Percentiles rank a stretch among this genome's conserved stretches.
Evolutionary conservation across 1,140 invertebrate genomes (phyloP).

Genomic region (Zaprionus camerounensis): DNA sequence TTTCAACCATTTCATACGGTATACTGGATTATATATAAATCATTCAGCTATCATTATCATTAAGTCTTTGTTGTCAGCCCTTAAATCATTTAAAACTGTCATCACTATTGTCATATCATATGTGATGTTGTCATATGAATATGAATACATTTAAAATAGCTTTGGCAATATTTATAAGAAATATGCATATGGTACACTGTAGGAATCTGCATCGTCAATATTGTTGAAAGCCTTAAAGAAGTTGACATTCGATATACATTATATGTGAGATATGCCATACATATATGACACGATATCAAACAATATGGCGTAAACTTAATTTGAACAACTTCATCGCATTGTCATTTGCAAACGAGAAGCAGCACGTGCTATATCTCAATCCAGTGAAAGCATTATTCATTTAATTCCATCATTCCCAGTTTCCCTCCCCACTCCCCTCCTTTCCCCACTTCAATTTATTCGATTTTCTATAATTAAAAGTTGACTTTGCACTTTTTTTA

Average conservation of each 20-base stretch:
- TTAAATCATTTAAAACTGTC: neutral
- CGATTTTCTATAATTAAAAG: conserved; percentile 19
- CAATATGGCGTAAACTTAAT: neutral
- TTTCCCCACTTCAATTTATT: neutral
- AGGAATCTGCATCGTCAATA: neutral
- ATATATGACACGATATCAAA: neutral
- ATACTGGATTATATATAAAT: neutral
- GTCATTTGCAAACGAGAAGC: neutral
- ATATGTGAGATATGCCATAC: neutral
- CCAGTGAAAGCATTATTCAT: neutral
- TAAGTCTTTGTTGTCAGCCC: neutral
- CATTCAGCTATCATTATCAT: neutral
- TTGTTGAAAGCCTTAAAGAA: too few relatives aligned
- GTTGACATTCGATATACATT: too few relatives aligned
- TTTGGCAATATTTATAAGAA: neutral
- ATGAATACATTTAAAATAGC: neutral
- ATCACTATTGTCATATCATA: neutral
- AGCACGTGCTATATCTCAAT: neutral
- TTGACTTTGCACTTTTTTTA: conserved; percentile 9
- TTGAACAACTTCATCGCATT: neutral
- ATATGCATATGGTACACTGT: neutral
- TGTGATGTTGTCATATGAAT: neutral
- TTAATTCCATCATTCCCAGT: neutral
- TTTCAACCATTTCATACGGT: neutral
- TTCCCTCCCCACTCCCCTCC: neutral